Evolutionary conservation across 2,113 vertebrate genomes (phyloP).

Genomic region (Peromyscus californicus): DNA sequence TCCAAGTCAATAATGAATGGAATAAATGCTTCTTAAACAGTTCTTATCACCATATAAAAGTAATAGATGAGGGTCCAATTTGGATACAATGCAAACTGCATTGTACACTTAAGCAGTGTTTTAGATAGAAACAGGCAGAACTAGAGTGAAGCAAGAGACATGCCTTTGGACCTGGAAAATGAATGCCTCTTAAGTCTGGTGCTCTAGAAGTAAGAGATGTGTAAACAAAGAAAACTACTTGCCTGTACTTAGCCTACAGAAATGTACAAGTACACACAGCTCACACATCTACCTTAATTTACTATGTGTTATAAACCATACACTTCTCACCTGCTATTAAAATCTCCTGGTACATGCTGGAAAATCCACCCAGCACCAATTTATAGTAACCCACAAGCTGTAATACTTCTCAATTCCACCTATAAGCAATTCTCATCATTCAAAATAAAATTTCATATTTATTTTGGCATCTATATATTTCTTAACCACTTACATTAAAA

Average conservation of each 20-base stretch:
- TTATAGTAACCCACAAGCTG: neutral
- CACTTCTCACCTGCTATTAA: neutral
- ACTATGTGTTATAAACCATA: neutral
- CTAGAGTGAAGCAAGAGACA: neutral
- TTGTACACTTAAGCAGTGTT: neutral
- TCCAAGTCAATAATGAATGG: neutral
- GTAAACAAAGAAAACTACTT: neutral
- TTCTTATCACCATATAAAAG: neutral
- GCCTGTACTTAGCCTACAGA: neutral
- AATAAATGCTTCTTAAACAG: neutral
- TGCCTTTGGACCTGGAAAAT: neutral
- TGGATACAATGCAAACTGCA: neutral
- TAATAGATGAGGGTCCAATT: neutral
- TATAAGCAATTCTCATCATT: constrained; percentile 43
- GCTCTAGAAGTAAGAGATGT: neutral
- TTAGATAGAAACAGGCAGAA: neutral
- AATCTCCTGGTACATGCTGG: neutral
- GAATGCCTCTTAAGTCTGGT: neutral
- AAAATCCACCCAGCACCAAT: neutral
- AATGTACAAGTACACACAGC: neutral
- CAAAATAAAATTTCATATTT: constrained; percentile 7
- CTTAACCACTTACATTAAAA: constrained; percentile 38
- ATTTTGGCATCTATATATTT: neutral
- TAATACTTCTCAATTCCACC: neutral
- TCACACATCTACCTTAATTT: neutral